A percentile compares a stretch with the other conserved stretches of the same genome.
These are phyloP conservation scores for Nycticryphes semicollaris DNA, from an alignment of 2,113 vertebrate genomes.

Conservation along the genomic window DNA sequence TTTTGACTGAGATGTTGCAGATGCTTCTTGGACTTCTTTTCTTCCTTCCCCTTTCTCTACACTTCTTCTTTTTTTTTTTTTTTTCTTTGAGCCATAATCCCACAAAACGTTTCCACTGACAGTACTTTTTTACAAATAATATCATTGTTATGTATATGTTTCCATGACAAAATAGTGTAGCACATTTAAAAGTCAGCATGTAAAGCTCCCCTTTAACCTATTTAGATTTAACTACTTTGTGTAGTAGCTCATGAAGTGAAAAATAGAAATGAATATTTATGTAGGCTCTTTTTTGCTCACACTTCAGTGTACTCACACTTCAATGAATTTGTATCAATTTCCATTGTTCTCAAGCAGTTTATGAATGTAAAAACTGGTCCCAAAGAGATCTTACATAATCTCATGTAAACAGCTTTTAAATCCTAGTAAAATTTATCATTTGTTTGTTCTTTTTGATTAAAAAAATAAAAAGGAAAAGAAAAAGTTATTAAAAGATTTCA, in stretches of 20 bases:
- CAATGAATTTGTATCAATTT: conserved; percentile 25
- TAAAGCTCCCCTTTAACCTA: not conserved
- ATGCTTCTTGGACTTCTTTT: not conserved
- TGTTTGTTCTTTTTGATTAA: not conserved
- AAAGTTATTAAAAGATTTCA: not conserved
- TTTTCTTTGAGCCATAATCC: not conserved
- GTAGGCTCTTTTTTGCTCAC: not conserved
- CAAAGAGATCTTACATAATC: not conserved
- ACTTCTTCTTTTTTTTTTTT: not conserved
- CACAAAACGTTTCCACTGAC: not conserved
- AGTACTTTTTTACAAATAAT: not conserved
- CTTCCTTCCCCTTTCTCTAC: not conserved
- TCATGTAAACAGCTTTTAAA: not conserved
- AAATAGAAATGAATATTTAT: not conserved
- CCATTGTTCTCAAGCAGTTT: not conserved
- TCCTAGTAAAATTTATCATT: not conserved
- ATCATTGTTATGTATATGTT: not conserved
- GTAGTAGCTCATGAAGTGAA: not conserved
- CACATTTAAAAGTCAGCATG: not conserved
- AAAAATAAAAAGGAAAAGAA: too few species aligned
- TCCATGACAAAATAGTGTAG: not conserved
- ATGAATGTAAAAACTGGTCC: conserved; percentile 9
- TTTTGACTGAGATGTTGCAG: not conserved
- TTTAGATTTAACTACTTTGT: not conserved
- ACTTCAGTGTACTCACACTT: not conserved